phyloP scores from a whole-genome alignment of 1,140 invertebrate species.

The Hermatobates lingyangjiaoensis region DNA sequence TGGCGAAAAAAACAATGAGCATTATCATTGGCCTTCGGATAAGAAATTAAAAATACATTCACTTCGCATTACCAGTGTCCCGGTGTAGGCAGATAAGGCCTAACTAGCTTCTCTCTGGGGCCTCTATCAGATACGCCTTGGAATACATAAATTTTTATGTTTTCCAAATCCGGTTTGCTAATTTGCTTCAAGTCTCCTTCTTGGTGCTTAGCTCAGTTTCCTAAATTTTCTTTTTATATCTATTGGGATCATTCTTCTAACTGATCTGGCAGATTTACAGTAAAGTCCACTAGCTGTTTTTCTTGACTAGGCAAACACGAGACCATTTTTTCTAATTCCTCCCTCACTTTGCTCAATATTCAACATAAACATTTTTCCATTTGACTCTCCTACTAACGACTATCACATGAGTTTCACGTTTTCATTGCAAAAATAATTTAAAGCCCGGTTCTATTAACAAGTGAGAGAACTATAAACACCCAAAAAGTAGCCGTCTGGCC shows the following conservation, averaged over 20 bases:
- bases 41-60: slow-evolving; percentile 16
- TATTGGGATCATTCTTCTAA: too few species aligned
- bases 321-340: neutral
- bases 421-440: too few species aligned
- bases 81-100: neutral
- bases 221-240: too few species aligned
- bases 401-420: too few species aligned
- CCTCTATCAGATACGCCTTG: neutral
- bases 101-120: neutral
- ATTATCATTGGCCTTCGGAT: neutral
- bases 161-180: neutral
- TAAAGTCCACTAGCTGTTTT: neutral
- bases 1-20: neutral
- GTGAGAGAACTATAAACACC: too few species aligned
- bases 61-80: slow-evolving; percentile 9
- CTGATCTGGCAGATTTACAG: too few species aligned
- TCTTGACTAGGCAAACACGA: neutral
- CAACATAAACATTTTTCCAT: neutral
- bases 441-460: too few species aligned
- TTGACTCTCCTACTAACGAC: too few species aligned
- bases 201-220: neutral
- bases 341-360: neutral
- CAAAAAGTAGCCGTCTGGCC: too few species aligned
- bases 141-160: neutral
- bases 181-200: neutral